Conservation (phyloP, 1,140 invertebrate genomes). For the Diuraphis noxia region DNA sequence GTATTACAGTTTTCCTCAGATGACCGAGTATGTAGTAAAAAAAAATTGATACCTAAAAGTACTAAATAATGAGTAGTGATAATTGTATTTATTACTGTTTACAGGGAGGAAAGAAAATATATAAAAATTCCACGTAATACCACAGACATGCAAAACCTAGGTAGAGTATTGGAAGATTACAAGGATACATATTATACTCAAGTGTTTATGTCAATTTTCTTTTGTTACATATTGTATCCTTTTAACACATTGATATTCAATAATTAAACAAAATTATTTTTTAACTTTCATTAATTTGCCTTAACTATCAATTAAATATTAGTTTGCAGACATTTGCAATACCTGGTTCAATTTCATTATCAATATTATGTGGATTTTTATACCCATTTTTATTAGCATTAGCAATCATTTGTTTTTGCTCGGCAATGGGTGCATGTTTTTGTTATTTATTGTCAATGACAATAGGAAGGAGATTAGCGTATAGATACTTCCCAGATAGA, state of each 20-base stretch:
- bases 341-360: slow-evolving; percentile 97
- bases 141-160: slow-evolving; percentile 94
- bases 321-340: slow-evolving; percentile 99
- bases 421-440: slow-evolving; percentile 90
- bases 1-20: slow-evolving; percentile 78
- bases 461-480: slow-evolving; percentile 81
- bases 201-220: slow-evolving; percentile 86
- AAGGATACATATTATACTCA: slow-evolving; percentile 92
- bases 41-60: not conserved
- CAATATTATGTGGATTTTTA: slow-evolving; percentile 95
- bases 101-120: slow-evolving; percentile 83
- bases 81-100: slow-evolving; percentile 61
- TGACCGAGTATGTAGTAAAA: slow-evolving; percentile 74
- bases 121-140: slow-evolving; percentile 92
- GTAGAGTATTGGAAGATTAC: slow-evolving; percentile 86
- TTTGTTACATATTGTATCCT: slow-evolving; percentile 99
- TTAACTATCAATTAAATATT: slow-evolving; percentile 59
- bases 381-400: slow-evolving; percentile 92
- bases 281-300: slow-evolving; percentile 56
- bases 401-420: slow-evolving; percentile 91
- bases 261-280: not conserved
- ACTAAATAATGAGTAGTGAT: not conserved
- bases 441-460: slow-evolving; percentile 93
- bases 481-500: slow-evolving; percentile 86
- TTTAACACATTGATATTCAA: slow-evolving; percentile 61